A percentile compares a stretch with the other conserved stretches of the same genome.
These are phyloP conservation scores for Rhizoglyphus robini DNA, from an alignment of 1,140 invertebrate genomes.

Conservation along the genomic window DNA sequence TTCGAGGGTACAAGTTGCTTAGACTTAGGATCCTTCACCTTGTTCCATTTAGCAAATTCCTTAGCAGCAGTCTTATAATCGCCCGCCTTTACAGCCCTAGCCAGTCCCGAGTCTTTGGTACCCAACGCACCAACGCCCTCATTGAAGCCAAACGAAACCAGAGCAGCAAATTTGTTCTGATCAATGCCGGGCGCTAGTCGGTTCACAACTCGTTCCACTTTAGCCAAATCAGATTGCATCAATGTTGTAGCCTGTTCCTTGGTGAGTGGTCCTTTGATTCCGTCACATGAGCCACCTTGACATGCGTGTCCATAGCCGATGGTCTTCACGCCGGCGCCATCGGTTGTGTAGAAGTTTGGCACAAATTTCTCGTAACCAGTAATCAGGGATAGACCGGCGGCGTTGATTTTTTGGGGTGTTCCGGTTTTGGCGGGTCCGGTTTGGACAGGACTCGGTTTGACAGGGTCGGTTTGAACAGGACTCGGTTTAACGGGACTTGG, in stretches of 20 bases:
- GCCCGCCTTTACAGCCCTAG: background rate
- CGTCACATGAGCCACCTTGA: background rate
- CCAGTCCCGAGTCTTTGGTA: background rate
- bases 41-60: slow-evolving; percentile 8
- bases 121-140: background rate
- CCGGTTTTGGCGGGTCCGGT: no score
- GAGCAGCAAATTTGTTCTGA: background rate
- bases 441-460: no score
- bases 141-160: slow-evolving; percentile 11
- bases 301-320: no score
- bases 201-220: slow-evolving; percentile 1
- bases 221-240: background rate
- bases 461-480: no score
- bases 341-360: no score
- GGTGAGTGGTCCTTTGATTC: slow-evolving; percentile 3
- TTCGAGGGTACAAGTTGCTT: background rate
- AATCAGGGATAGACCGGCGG: no score
- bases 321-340: slow-evolving; percentile 12
- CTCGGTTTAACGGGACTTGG: no score
- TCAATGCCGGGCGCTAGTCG: background rate
- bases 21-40: background rate
- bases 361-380: no score
- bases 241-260: background rate
- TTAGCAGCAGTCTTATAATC: slow-evolving; percentile 12
- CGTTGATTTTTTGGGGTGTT: no score